Base-by-base conservation (phyloP, 2,113 vertebrate genomes). In the Gobio gobio region DNA sequence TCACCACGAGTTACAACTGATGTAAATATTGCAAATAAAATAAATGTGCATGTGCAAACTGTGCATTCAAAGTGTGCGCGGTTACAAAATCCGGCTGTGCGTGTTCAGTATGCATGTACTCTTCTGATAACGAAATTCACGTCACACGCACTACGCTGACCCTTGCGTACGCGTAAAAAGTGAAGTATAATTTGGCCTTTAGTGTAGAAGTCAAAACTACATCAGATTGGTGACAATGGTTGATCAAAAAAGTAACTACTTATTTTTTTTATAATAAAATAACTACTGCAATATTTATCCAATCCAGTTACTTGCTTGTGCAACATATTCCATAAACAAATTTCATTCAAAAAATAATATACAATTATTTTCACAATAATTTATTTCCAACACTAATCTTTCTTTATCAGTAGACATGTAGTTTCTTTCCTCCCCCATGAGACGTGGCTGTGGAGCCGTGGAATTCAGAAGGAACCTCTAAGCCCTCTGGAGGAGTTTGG, bases 391-490 rank as follows among this genome's bases (percentile, higher is more conserved):
- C 33, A 36, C 22, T 58, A 12, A 58, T 78, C 54, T 40, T 51
- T 75, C 73, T 54, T 78, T 59, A n/a, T 78, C 36, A 59, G 10
- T 36, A 59, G 33, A 22, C 29, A 40, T 16, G 12, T 22, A 77
- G 75, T 76, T 58, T 79, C 24, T 43, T 51, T 64, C 33, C 72
- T 82, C 73, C 40, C 64, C 78, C 47, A 72, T 83, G 82, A 29
- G 40, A 45, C 3, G 47, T 12, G 36, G 29, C 33, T 49, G 49
- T 47, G 49, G 54, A 83, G 40, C 24, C 63, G 24, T 76, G 54
- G 86, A 73, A 73, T 82, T 83, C 29, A 16, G 63, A 63, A 85
- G 49, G 24, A 84, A 82, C 72, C 83, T 88, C 49, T 80, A 86
- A 84, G 84, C 66, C 75, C 78, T 88, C 43, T 83, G 51, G 47